Evolutionary conservation across 2,113 vertebrate genomes (phyloP).

Genomic region (Oreochromis spilurus): DNA sequence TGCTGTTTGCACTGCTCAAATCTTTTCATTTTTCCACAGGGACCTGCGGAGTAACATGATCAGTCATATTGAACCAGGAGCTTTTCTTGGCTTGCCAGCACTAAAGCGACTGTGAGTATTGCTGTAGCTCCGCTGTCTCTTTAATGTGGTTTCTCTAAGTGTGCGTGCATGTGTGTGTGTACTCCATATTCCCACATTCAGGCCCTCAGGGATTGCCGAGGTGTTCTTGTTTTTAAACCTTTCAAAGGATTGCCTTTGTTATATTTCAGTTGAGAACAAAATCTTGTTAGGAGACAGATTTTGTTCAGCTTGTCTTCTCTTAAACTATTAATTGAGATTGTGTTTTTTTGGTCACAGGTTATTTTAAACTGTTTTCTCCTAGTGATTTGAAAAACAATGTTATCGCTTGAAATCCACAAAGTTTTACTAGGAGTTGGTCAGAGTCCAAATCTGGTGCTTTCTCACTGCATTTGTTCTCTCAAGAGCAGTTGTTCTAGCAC

Average conservation of each 20-base stretch:
- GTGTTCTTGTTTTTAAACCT: neutral
- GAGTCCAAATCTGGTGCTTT: neutral
- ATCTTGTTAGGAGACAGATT: neutral
- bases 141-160: neutral
- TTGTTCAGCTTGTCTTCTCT: neutral
- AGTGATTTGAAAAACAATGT: neutral
- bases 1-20: neutral
- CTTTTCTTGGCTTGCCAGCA: conserved; percentile 85
- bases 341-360: neutral
- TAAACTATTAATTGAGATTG: neutral
- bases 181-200: neutral
- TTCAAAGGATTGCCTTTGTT: neutral
- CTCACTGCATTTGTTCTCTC: neutral
- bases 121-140: neutral
- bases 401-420: accelerated
- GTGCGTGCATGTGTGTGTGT: neutral
- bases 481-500: conserved; percentile 11
- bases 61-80: conserved; percentile 87
- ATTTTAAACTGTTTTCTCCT: neutral
- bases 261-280: neutral
- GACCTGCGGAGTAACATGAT: conserved; percentile 95
- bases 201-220: neutral
- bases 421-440: neutral
- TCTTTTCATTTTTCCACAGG: conserved; percentile 62
- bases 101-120: conserved; percentile 93